Percentiles rank a stretch among this genome's conserved stretches.
phyloP scores from a whole-genome alignment of 2,113 vertebrate genomes.

The Telmatochromis sp. region DNA sequence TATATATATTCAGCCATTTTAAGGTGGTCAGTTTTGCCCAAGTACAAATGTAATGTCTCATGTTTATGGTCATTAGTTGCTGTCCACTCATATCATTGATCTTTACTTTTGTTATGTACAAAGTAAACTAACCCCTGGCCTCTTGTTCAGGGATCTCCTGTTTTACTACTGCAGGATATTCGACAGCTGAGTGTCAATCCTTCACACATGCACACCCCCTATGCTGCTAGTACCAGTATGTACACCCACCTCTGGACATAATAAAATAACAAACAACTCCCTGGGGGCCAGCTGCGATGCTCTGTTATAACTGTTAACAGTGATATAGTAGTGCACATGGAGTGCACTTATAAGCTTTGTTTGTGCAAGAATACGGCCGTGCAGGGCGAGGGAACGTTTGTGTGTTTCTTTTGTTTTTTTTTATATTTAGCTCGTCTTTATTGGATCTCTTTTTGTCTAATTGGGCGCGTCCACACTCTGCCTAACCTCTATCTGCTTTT shows the following conservation, averaged over 20 bases:
- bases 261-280: slow-evolving; percentile 1
- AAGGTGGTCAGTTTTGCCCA: not conserved
- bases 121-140: not conserved
- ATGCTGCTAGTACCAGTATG: not conserved
- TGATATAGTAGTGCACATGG: not conserved
- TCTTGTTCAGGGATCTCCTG: not conserved
- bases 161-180: not conserved
- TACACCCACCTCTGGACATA: not conserved
- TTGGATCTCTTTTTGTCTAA: slow-evolving; percentile 48
- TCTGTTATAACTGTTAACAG: not conserved
- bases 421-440: slow-evolving; percentile 50
- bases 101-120: not conserved
- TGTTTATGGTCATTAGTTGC: not conserved
- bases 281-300: not conserved
- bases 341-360: not conserved
- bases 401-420: not conserved
- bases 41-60: not conserved
- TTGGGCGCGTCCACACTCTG: slow-evolving; percentile 42
- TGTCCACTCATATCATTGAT: not conserved
- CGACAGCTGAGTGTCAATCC: not conserved
- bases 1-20: not conserved
- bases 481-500: slow-evolving; percentile 43
- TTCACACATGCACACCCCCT: not conserved
- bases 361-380: not conserved
- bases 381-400: not conserved